These are phyloP conservation scores for Trematomus bernacchii DNA, from an alignment of 2,797 vertebrate genomes.

Conservation along the genomic window DNA sequence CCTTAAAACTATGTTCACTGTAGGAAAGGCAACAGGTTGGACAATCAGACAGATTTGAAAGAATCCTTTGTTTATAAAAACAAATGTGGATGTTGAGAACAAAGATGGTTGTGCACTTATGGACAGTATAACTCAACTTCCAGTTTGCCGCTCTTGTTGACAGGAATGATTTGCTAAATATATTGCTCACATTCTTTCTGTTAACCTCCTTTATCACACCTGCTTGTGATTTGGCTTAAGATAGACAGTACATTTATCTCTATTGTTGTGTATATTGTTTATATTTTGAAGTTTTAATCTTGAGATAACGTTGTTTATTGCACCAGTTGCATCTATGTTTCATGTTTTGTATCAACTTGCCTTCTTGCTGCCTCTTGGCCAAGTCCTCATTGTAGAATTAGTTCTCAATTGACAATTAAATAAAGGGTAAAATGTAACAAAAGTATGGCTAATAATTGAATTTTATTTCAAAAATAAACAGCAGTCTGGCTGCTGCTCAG, in stretches of 20 bases:
- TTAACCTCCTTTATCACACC: neutral
- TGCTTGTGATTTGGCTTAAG: neutral
- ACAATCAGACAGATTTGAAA: neutral
- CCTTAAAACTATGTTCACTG: neutral
- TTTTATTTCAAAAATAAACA: neutral
- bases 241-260: too few relatives aligned
- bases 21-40: neutral
- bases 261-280: too few relatives aligned
- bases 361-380: too few relatives aligned
- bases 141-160: neutral
- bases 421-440: too few relatives aligned
- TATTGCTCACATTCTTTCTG: neutral
- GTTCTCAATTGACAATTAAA: too few relatives aligned
- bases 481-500: conserved; percentile 11
- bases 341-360: too few relatives aligned
- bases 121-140: neutral
- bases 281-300: too few relatives aligned
- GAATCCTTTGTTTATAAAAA: neutral
- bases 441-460: neutral
- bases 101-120: neutral
- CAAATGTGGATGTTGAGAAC: neutral
- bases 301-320: too few relatives aligned
- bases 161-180: neutral
- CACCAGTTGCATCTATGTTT: too few relatives aligned
- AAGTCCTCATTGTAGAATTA: too few relatives aligned